These are phyloP conservation scores for Blastobasis adustella DNA, from an alignment of 2,888 invertebrate genomes.

Conservation along the genomic window DNA sequence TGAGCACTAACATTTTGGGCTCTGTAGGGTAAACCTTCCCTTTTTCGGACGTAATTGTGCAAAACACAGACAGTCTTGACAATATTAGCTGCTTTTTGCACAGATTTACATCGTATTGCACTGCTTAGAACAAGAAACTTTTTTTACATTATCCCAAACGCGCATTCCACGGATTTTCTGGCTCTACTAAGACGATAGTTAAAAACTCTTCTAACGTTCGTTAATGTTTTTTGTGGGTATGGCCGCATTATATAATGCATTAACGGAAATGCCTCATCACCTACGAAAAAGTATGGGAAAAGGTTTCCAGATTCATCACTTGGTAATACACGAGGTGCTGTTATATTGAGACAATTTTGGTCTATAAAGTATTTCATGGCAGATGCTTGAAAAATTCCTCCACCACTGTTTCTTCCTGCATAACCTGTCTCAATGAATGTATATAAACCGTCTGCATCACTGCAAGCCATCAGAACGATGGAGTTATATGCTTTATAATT, in stretches of 20 bases:
- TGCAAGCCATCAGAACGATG: constrained; percentile 9
- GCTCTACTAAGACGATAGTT: not conserved
- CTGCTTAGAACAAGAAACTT: not conserved
- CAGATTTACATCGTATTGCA: not conserved
- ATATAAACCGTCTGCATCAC: constrained; percentile 12
- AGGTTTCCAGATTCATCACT: constrained; percentile 1
- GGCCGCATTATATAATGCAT: not conserved
- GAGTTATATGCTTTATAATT: constrained; percentile 3
- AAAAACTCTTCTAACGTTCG: not conserved
- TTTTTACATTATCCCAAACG: not conserved
- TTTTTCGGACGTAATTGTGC: constrained; percentile 3
- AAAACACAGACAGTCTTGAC: constrained; percentile 2
- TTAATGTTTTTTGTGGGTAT: not conserved
- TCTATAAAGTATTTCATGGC: constrained; percentile 2
- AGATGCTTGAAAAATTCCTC: constrained; percentile 5
- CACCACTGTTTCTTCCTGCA: constrained; percentile 10
- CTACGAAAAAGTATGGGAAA: constrained; percentile 11
- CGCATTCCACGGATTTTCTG: not conserved
- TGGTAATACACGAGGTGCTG: constrained; percentile 1
- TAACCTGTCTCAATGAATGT: constrained; percentile 8
- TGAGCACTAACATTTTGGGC: constrained; percentile 8
- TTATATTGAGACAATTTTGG: constrained; percentile 5
- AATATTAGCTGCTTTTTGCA: not conserved
- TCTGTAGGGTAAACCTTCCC: constrained; percentile 6
- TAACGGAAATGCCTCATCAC: constrained; percentile 10